phyloP scores from a whole-genome alignment of 2,797 vertebrate genomes.

The Luscinia luscinia region DNA sequence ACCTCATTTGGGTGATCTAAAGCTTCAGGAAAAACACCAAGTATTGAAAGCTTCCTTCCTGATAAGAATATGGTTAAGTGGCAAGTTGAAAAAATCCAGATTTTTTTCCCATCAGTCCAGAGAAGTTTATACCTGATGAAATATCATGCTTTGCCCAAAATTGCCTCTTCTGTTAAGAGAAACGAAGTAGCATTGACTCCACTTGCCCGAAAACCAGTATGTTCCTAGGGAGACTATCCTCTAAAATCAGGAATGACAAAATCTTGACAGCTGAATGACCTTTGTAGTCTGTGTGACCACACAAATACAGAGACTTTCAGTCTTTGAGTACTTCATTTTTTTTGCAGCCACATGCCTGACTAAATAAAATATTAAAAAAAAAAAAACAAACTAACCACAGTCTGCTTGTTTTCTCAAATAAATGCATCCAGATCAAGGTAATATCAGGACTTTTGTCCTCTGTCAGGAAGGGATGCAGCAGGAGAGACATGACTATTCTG shows the following conservation, averaged over 20 bases:
- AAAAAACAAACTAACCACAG: neutral
- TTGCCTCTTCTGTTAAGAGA: neutral
- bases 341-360: neutral
- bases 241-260: neutral
- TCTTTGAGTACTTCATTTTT: neutral
- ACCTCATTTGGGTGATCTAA: neutral
- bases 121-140: neutral
- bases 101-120: accelerated
- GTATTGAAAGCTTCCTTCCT: neutral
- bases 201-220: neutral
- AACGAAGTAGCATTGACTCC: neutral
- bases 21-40: neutral
- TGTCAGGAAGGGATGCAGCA: neutral
- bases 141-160: neutral
- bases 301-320: neutral
- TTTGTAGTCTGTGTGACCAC: neutral
- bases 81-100: neutral
- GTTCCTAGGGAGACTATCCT: neutral
- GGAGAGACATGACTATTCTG: accelerated
- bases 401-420: neutral
- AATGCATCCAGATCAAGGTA: neutral
- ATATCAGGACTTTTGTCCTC: neutral
- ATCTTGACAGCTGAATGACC: neutral
- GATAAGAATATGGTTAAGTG: neutral
- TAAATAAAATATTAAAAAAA: neutral